Evolutionary conservation across 2,888 invertebrate species (phyloP).

Genomic region (Xestia rhomboidea): DNA sequence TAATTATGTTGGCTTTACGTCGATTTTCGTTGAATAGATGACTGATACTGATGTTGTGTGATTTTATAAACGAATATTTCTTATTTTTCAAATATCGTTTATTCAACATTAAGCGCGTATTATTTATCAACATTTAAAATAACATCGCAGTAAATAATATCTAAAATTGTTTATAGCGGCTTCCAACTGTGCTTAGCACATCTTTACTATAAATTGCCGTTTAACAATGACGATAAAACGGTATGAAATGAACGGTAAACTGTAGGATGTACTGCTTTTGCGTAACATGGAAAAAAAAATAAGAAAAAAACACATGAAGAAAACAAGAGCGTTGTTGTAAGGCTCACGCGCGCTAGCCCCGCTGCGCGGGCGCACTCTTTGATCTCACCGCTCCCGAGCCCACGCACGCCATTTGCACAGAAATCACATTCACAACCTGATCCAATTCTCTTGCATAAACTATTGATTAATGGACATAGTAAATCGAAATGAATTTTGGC

Average conservation of each 20-base stretch:
- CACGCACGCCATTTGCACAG: conserved; percentile 79
- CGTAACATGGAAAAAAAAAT: conserved; percentile 60
- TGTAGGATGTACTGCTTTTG: conserved; percentile 52
- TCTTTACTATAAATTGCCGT: conserved; percentile 53
- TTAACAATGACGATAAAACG: conserved; percentile 54
- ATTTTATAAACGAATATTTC: not conserved
- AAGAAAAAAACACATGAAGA: conserved; percentile 36
- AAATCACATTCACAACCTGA: conserved; percentile 74
- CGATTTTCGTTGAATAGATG: conserved; percentile 15
- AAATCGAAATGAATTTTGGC: conserved; percentile 55
- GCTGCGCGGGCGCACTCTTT: conserved; percentile 70
- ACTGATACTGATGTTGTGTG: conserved; percentile 7
- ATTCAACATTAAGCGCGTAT: not conserved
- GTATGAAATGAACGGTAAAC: conserved; percentile 57
- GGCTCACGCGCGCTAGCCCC: conserved; percentile 67
- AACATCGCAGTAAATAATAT: conserved; percentile 38
- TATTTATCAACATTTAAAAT: conserved; percentile 43
- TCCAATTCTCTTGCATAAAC: conserved; percentile 63
- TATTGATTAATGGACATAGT: conserved; percentile 62
- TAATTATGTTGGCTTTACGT: conserved; percentile 36
- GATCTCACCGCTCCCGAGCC: conserved; percentile 76
- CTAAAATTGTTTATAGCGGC: conserved; percentile 50
- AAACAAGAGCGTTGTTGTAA: conserved; percentile 65
- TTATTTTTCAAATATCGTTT: conserved; percentile 9
- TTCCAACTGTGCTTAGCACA: conserved; percentile 47